Evolutionary conservation across 1,140 invertebrate genomes (phyloP).

Genomic region (Tetragnatha versicolor): DNA sequence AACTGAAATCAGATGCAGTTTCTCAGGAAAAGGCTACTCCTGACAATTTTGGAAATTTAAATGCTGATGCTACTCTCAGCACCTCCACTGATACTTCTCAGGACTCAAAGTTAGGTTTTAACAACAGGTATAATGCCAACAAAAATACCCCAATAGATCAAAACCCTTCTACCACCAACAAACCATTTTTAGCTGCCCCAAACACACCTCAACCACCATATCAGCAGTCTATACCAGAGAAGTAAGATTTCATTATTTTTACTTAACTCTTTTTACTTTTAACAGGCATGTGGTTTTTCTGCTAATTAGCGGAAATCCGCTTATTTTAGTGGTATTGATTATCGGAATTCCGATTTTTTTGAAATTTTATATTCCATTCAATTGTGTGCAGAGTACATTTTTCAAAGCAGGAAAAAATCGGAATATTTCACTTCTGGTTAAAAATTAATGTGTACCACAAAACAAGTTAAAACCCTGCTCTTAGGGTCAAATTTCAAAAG

Average conservation of each 20-base stretch:
- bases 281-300: too few relatives aligned
- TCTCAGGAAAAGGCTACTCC: conserved; percentile 4
- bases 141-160: conserved; percentile 6
- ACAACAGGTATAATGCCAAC: background rate
- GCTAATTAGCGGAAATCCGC: too few relatives aligned
- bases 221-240: conserved; percentile 1
- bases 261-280: background rate
- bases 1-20: background rate
- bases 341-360: too few relatives aligned
- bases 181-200: background rate
- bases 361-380: too few relatives aligned
- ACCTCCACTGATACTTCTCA: background rate
- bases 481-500: too few relatives aligned
- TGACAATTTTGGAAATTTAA: conserved; percentile 30
- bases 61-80: background rate
- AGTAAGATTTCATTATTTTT: background rate
- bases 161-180: background rate
- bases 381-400: too few relatives aligned
- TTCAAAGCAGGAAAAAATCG: too few relatives aligned
- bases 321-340: too few relatives aligned
- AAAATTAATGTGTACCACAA: too few relatives aligned
- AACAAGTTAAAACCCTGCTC: too few relatives aligned
- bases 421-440: too few relatives aligned
- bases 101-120: conserved; percentile 12
- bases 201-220: background rate